Evolutionary conservation across 92 coral and sea anemone species (phyloP), one percentile per base, ranked within the genome.

Genomic region (Porites cylindrica): DNA sequence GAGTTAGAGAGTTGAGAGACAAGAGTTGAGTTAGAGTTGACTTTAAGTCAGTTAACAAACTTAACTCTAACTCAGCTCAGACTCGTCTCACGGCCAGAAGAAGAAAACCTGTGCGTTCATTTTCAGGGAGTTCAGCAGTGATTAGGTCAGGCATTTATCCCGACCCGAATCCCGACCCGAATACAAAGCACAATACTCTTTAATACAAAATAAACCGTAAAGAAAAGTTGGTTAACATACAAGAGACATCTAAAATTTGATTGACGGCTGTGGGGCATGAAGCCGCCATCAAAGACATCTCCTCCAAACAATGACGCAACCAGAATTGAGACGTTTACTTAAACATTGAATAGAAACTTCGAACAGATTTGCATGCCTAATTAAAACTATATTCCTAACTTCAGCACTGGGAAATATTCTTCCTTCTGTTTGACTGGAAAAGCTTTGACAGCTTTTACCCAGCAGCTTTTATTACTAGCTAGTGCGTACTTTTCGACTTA

Each of bases 271-370:
- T 54, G 17, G 73, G 80, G 23, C 80, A 73, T 23, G 63, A 43
- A 1, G 21, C 2, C 47, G 24, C 51, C 17, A 19, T 47, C 63
- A 83, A 73, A 83, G 66, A 50, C 19, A 72, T 74, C 54, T 83
- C 87, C 75, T 12, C 74, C 80, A 43, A 75, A 83, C 80, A 51
- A 53, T 83, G 87, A 83, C 87, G 80, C 53, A 81, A 51, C 19
- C 14, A 38, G 0, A 38, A 38, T 5, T 38, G 20, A 83, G 64
- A 83, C 79, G 81, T 83, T 83, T 83, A 83, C 87, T 51, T 65
- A 73, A 59, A 19, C 21, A 51, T 23, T 69, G 64, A 73, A 51
- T 73, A 50, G 63, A 83, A 83, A 73, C 2, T 43, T 17, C 6
- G 8, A 13, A 54, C 64, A 62, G 63, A 83, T 83, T 83, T 73